phyloP scores from a whole-genome alignment of 2,888 invertebrate genomes.

The Rhyacophila evoluta region DNA sequence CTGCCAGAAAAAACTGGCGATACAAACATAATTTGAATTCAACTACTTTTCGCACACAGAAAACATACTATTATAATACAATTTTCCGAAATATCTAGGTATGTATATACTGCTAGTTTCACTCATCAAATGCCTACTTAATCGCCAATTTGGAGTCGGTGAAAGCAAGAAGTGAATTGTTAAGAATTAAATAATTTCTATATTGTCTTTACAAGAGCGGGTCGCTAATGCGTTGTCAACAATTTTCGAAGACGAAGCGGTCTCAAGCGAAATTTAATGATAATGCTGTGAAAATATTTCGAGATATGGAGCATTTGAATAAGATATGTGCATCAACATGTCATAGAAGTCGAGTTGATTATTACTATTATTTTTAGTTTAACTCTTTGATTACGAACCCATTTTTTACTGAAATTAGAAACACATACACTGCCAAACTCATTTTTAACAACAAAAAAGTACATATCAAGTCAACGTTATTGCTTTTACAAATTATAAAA shows the following conservation, averaged over 20 bases:
- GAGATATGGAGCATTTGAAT: constrained; percentile 45
- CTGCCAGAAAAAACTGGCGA: background rate
- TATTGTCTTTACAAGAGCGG: background rate
- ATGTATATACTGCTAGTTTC: constrained; percentile 1
- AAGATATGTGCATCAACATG: constrained; percentile 6
- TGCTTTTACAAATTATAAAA: too few relatives aligned
- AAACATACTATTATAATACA: background rate
- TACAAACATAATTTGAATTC: background rate
- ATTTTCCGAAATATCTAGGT: background rate
- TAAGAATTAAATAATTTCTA: constrained; percentile 11
- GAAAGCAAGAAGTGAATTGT: constrained; percentile 36
- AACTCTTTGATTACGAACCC: background rate
- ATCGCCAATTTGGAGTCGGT: constrained; percentile 27
- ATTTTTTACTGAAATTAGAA: too few relatives aligned
- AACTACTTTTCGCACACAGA: background rate
- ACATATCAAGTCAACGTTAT: too few relatives aligned
- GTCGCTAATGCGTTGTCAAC: constrained; percentile 49
- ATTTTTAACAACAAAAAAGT: too few relatives aligned
- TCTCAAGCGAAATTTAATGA: constrained; percentile 31
- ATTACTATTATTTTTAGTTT: background rate
- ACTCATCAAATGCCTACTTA: constrained; percentile 30
- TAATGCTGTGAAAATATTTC: constrained; percentile 49
- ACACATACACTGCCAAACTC: too few relatives aligned
- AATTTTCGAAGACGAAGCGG: constrained; percentile 17
- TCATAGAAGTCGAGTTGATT: background rate